These are phyloP conservation scores for Sarcophaga peregrina DNA, from an alignment of 1,140 invertebrate species.

Conservation along the genomic window DNA sequence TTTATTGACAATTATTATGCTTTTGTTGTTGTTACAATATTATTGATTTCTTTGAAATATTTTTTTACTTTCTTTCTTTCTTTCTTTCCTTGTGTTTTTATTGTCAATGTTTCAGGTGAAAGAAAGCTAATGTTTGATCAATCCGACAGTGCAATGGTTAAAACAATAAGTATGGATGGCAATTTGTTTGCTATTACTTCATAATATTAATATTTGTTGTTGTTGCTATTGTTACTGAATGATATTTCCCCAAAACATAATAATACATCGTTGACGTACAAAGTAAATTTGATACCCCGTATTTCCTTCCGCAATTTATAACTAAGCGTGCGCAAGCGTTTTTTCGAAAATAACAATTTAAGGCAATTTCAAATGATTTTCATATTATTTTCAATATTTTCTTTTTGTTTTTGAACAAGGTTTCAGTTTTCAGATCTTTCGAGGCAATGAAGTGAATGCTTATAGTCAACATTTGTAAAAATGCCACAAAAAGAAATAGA, in stretches of 20 bases:
- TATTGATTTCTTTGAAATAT: background rate
- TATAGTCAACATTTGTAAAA: too few relatives aligned
- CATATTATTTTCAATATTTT: background rate
- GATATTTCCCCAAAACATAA: constrained; percentile 25
- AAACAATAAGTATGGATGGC: background rate
- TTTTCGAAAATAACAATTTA: background rate
- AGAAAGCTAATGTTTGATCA: background rate
- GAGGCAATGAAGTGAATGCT: too few relatives aligned
- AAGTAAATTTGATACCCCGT: background rate
- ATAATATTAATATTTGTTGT: background rate
- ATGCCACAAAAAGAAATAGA: too few relatives aligned
- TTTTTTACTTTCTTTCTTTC: background rate
- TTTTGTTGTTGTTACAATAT: too few relatives aligned
- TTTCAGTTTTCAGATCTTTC: too few relatives aligned
- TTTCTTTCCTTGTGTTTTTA: background rate
- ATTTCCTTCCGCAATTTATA: constrained; percentile 24
- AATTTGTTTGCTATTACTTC: background rate
- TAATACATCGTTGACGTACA: background rate
- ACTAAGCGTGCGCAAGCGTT: background rate
- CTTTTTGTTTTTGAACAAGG: background rate
- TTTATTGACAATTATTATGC: background rate
- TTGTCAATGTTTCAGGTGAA: background rate
- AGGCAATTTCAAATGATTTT: background rate
- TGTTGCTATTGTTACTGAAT: background rate
- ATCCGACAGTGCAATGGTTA: background rate